Base-by-base conservation (phyloP, 2,888 invertebrate species). In the Sarcophaga rosellei region DNA sequence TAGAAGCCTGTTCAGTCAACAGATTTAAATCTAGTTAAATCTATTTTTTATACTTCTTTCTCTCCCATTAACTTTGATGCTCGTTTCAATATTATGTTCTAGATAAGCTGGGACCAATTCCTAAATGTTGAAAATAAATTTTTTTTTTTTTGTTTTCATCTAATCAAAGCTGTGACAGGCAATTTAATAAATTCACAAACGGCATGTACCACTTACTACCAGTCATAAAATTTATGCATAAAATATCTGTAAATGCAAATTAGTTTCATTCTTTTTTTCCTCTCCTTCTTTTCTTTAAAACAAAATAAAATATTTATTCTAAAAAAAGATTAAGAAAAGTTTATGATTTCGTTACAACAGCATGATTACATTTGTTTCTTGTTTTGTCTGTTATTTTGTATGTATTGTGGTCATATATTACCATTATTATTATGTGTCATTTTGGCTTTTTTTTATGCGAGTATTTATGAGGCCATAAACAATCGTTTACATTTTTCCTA, bases 381-480 rank as follows among this genome's bases (percentile, higher is more conserved):
- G 12, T 15, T 15, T 53, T 53, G 0, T 17, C 5, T 53, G 15
- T 53, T 15, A 4, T 53, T 53, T 53, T 17, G 8, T 35, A 53
- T 15, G 53, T 17, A 53, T 53, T 47, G 15, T 47, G 47, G 15
- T 15, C 47, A 15, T 12, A 15, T 47, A 47, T 47, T 15, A 17
- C 17, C 4, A 53, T 53, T 53, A 53, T 53, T 53, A 1, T 53
- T 53, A 53, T 53, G 53, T 47, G 17, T 3, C 10, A 53, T 53
- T 53, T 53, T 15, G 12, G 53, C 15, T 15, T 53, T 11, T 0
- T 15, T 17, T 15, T 53, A 53, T 53, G 12, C 17, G 4, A 53
- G 6, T 61, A 61, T 61, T 61, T 61, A 61, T 61, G 61, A 61
- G 61, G 61, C 20, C 61, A 61, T 20, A 61, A 61, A 61, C 61